phyloP scores from a whole-genome alignment of 2,797 vertebrate species.

The Gymnopithys bicolor region DNA sequence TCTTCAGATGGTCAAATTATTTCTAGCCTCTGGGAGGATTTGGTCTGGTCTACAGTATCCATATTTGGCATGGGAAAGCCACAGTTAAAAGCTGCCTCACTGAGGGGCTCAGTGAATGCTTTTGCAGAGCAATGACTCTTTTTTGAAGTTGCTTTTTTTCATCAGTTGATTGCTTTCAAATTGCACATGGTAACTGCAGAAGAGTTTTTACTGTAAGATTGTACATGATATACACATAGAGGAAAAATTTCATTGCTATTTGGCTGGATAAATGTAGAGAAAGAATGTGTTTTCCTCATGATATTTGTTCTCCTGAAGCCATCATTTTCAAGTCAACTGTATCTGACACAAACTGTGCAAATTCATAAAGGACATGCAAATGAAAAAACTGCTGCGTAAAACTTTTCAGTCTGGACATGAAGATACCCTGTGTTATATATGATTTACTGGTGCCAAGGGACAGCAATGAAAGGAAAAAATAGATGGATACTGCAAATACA shows the following conservation, averaged over 20 bases:
- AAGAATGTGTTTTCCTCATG: not conserved
- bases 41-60: not conserved
- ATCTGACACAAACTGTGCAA: not conserved
- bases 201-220: not conserved
- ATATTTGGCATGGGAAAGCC: not conserved
- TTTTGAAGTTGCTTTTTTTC: not conserved
- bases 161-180: conserved; percentile 1
- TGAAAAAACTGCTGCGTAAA: not conserved
- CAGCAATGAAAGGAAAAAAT: not conserved
- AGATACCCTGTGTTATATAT: not conserved
- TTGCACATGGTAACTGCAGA: not conserved
- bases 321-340: not conserved
- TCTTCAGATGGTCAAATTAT: not conserved
- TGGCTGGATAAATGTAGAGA: not conserved
- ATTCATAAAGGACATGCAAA: not conserved
- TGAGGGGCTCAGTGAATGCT: not conserved
- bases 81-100: not conserved
- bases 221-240: not conserved
- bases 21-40: not conserved
- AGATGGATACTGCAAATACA: not conserved
- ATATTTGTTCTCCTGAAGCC: not conserved
- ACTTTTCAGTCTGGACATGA: not conserved
- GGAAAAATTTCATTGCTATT: not conserved
- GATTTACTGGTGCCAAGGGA: not conserved
- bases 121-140: not conserved